Conservation (phyloP, 2,797 vertebrate species). For the Tamandua tetradactyla region DNA sequence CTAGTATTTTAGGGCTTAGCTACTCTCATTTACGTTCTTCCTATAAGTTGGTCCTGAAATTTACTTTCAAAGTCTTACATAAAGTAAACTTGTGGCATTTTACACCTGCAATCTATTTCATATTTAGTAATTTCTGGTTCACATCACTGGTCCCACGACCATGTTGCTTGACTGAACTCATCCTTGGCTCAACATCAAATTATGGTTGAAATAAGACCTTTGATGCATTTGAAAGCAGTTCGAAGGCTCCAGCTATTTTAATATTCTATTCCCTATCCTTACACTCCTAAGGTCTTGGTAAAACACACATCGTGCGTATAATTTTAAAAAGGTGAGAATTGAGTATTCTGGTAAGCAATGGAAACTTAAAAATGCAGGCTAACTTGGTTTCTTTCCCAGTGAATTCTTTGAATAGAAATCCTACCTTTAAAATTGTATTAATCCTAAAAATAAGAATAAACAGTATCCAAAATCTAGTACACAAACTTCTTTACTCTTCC, state of each 20-base stretch:
- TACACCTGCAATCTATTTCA: neutral
- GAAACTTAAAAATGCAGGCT: neutral
- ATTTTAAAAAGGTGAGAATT: neutral
- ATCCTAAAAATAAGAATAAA: neutral
- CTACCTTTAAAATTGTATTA: neutral
- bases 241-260: neutral
- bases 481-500: neutral
- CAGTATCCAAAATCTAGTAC: neutral
- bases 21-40: neutral
- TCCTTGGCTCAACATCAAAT: neutral
- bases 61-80: conserved; percentile 8
- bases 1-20: neutral
- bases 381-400: neutral
- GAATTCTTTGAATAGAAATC: neutral
- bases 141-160: neutral
- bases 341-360: neutral
- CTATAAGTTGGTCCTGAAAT: conserved; percentile 3
- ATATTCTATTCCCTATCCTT: neutral
- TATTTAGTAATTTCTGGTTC: neutral
- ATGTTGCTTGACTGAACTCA: neutral
- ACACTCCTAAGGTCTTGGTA: neutral
- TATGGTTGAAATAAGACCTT: conserved; percentile 2
- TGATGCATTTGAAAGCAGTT: conserved; percentile 26
- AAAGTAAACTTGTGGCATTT: conserved; percentile 13
- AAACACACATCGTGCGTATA: neutral